Percentiles rank a stretch among this genome's conserved stretches.
Conservation (phyloP, 2,888 invertebrate genomes). For the Tenthredo scrophulariae region DNA sequence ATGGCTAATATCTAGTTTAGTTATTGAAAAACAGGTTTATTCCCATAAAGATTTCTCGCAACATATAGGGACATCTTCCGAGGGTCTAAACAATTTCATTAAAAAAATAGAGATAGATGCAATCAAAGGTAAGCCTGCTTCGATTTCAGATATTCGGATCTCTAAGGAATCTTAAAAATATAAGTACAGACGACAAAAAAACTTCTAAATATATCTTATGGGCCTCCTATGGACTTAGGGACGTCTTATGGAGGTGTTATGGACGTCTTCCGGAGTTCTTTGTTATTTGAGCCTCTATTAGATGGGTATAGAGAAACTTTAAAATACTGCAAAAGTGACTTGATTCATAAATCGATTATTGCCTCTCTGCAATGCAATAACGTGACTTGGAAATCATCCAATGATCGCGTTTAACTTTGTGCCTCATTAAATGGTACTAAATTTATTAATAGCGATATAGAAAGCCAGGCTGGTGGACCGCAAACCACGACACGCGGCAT, state of each 20-base stretch:
- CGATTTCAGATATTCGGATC: no score
- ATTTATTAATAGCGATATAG: slow-evolving; percentile 27
- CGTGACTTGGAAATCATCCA: background rate
- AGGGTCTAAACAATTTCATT: background rate
- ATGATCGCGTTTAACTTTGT: background rate
- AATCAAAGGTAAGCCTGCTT: no score
- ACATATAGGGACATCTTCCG: background rate
- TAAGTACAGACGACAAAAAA: no score
- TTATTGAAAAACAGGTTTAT: background rate
- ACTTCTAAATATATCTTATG: no score
- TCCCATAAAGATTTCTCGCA: background rate
- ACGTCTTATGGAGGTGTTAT: no score
- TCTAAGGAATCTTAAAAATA: no score
- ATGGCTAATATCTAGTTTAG: background rate
- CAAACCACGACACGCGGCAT: slow-evolving; percentile 44
- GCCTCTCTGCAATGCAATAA: no score
- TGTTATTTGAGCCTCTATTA: no score
- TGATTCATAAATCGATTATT: background rate
- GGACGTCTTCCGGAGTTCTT: no score
- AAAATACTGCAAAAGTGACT: background rate
- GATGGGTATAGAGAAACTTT: background rate
- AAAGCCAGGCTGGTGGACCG: background rate
- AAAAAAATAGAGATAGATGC: background rate
- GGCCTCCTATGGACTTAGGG: no score
- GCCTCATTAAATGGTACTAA: slow-evolving; percentile 22